phyloP scores from a whole-genome alignment of 2,113 vertebrate species.

The Myanophis thanlyinensis region DNA sequence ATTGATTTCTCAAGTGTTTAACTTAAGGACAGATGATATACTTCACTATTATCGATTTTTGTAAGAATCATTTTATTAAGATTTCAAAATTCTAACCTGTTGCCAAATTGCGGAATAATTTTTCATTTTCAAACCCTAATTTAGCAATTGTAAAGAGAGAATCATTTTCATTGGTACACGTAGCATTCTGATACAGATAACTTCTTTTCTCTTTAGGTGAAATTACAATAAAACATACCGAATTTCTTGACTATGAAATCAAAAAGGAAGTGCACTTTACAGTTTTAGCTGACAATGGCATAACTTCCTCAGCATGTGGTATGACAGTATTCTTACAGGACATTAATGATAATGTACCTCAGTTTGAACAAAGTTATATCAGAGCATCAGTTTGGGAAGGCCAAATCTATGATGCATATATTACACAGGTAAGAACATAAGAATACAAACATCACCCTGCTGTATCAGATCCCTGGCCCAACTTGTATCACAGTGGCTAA shows the following conservation, averaged over 20 bases:
- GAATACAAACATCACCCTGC: neutral
- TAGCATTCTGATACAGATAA: neutral
- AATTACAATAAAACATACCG: slow-evolving; percentile 80
- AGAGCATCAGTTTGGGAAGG: slow-evolving; percentile 82
- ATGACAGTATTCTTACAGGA: slow-evolving; percentile 80
- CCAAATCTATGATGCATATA: slow-evolving; percentile 70
- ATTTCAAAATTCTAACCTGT: neutral
- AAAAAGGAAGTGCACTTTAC: slow-evolving; percentile 72
- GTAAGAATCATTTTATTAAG: neutral
- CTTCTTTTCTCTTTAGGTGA: slow-evolving; percentile 67
- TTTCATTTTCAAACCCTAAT: neutral
- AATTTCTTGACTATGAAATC: slow-evolving; percentile 82
- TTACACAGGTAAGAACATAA: slow-evolving; percentile 79
- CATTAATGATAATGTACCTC: slow-evolving; percentile 83
- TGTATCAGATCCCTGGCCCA: neutral
- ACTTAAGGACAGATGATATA: neutral
- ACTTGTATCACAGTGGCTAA: neutral
- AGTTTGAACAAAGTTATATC: slow-evolving; percentile 79
- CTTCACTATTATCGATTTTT: neutral
- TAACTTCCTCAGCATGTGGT: slow-evolving; percentile 72
- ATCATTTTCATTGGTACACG: neutral
- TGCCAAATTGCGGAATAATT: neutral
- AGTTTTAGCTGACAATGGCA: slow-evolving; percentile 76
- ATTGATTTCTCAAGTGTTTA: neutral
- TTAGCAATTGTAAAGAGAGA: neutral